Evolutionary conservation across 2,113 vertebrate genomes (phyloP), one percentile per base, ranked within the genome.

Genomic region (Dipodomys ordii): DNA sequence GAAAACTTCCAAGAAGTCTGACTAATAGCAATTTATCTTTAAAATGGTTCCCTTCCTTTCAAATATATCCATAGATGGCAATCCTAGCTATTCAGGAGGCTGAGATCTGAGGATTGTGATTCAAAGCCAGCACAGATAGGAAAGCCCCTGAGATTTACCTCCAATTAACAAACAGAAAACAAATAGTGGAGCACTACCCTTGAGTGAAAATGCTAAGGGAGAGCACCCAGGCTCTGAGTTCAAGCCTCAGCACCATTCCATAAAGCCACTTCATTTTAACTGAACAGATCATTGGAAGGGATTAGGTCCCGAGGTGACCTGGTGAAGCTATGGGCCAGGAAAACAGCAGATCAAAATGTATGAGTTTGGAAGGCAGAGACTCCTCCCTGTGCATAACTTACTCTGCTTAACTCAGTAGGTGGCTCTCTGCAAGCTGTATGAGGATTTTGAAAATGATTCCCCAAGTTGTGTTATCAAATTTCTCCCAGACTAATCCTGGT

Each of bases 401-500:
- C 44, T 76, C 68, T 84, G 80, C 49, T 93, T 60, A 87, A 62
- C 64, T 82, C 81, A 82, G 44, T 83, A 92, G 83, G 86, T 88
- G 77, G 20, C 72, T 96, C 69, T 92, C 92, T 77, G 71, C 15
- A 87, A 82, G 73, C 76, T 88, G 57, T 57, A 44, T 81, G 88
- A 68, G 64, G 76, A 92, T 94, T 97, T 71, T 85, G 87, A 79
- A 93, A 95, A 83, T 44, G 49, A 87, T 30, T 85, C 60, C 84
- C 64, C 16, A 74, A 92, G 44, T 39, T 76, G 77, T 94, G 30
- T 88, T 83, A 91, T 23, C 93, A 94, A 81, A 91, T 94, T 95
- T 95, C 90, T 93, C 67, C 79, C 82, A 85, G 64, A 82, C 87
- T 91, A 95, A 86, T 87, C 91, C 82, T 90, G 62, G 65, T 76